Base-by-base conservation (phyloP, 2,888 invertebrate species). In the Lordiphosa fenestrarum region DNA sequence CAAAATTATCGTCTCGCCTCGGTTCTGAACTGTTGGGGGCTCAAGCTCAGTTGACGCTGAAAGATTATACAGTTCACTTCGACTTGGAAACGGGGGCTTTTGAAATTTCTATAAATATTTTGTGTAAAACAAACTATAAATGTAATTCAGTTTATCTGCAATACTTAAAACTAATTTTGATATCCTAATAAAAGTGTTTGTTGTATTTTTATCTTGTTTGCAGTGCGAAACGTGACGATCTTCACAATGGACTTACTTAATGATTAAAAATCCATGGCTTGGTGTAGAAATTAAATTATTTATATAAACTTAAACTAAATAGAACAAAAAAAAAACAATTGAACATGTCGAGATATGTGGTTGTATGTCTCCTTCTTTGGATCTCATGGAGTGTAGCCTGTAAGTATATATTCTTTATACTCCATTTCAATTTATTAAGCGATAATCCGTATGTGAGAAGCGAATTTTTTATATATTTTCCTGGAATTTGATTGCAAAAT, bases 201-300 rank as follows among this genome's bases (percentile, higher is more conserved):
- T 3, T 25, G 7, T 23, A 6, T 30, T 30, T 1, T 9, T 30
- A 0, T 30, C 3, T 30, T 9, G 0, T 30, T 30, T 9, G 4
- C 30, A 30, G 30, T 30, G 30, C 30, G 30, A 9, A 30, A 30
- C 9, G 30, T 30, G 30, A 9, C 30, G 9, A 30, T 10, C 54
- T 49, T 50, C 44, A 53, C 23, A 39, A 62, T 62, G 62, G 54
- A 49, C 49, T 61, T 54, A 49, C 49, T 30, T 3, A 30, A 10
- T 30, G 9, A 10, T 9, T 30, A 30, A 30, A 3, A 30, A 30
- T 6, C 23, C 23, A 23, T 6, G 6, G 6, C 23, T 23, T 23
- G 23, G 23, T 23, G 25, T 7, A 9, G 9, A 4, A 30, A 9
- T 9, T 61, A 23, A 19, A 54, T 61, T 40, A 53, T 48, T 52